Conservation (phyloP, 2,888 invertebrate species). For the Drosophila mayaguana region DNA sequence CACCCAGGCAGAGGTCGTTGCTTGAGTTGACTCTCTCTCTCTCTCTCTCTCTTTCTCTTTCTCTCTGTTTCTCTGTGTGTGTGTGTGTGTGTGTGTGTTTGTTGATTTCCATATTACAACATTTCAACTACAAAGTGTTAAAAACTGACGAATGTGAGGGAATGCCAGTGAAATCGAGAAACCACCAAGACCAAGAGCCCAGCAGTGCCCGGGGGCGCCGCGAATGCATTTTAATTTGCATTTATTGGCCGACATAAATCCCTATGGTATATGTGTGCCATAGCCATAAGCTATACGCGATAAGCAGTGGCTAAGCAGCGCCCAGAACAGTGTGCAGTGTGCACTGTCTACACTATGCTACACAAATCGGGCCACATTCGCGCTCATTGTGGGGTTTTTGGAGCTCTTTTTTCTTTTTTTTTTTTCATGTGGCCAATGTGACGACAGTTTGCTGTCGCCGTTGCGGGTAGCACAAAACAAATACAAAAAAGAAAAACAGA, state of each 20-base stretch:
- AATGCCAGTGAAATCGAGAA: constrained; percentile 31
- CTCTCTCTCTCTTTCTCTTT: background rate
- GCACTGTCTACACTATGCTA: constrained; percentile 3
- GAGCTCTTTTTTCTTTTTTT: constrained; percentile 4
- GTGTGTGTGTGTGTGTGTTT: background rate
- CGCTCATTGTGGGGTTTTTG: constrained; percentile 11
- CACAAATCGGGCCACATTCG: background rate
- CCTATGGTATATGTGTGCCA: constrained; percentile 9
- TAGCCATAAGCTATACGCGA: constrained; percentile 1
- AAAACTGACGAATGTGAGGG: constrained; percentile 65
- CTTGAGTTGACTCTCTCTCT: constrained; percentile 4
- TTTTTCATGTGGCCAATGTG: constrained; percentile 43
- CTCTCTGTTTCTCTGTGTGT: background rate
- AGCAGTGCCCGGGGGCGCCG: constrained; percentile 33
- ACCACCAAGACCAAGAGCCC: background rate
- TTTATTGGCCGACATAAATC: constrained; percentile 56
- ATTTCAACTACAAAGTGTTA: constrained; percentile 52
- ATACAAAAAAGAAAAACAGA: constrained; percentile 39
- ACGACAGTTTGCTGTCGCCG: constrained; percentile 55
- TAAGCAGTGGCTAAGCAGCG: constrained; percentile 12
- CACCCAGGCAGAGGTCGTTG: constrained; percentile 52
- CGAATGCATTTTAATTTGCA: constrained; percentile 69
- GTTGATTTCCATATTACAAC: constrained; percentile 38
- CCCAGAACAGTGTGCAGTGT: background rate
- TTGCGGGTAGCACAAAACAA: constrained; percentile 42